A percentile compares a stretch with the other conserved stretches of the same genome.
Conservation (phyloP, 2,113 vertebrate genomes). For the Odobenus rosmarus region DNA sequence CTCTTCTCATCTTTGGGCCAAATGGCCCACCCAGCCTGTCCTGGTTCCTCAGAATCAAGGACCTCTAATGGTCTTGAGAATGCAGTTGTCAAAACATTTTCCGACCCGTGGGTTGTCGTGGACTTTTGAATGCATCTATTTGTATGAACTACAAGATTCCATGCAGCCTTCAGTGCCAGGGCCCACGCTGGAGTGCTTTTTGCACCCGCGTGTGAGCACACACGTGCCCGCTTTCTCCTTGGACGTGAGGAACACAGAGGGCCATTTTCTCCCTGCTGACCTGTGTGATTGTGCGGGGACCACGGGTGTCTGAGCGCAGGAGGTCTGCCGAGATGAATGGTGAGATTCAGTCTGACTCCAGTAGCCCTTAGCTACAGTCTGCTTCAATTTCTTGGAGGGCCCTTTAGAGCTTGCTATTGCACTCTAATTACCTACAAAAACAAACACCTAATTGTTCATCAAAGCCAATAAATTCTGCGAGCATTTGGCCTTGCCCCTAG, state of each 20-base stretch:
- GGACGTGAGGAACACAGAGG: not conserved
- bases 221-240: not conserved
- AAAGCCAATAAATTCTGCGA: slow-evolving; percentile 49
- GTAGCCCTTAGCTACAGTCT: slow-evolving; percentile 1
- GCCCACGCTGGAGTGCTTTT: not conserved
- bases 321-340: slow-evolving; percentile 21
- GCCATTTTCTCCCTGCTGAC: not conserved
- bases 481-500: slow-evolving; percentile 31
- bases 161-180: not conserved
- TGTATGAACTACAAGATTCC: rapidly evolving
- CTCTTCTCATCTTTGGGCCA: not conserved
- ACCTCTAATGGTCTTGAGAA: not conserved
- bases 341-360: slow-evolving; percentile 21
- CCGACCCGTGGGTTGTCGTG: not conserved
- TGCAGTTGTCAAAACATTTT: not conserved
- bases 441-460: slow-evolving; percentile 73
- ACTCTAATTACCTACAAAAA: slow-evolving; percentile 68
- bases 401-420: slow-evolving; percentile 53
- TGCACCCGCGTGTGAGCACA: rapidly evolving
- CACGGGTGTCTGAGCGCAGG: not conserved
- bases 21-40: not conserved
- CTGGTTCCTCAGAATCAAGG: rapidly evolving
- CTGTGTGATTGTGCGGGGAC: not conserved
- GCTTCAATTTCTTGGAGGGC: slow-evolving; percentile 54
- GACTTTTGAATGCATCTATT: not conserved